Percentiles rank a stretch among this genome's conserved stretches.
Conservation (phyloP, 2,888 invertebrate species). For the Euspilapteryx auroguttella region DNA sequence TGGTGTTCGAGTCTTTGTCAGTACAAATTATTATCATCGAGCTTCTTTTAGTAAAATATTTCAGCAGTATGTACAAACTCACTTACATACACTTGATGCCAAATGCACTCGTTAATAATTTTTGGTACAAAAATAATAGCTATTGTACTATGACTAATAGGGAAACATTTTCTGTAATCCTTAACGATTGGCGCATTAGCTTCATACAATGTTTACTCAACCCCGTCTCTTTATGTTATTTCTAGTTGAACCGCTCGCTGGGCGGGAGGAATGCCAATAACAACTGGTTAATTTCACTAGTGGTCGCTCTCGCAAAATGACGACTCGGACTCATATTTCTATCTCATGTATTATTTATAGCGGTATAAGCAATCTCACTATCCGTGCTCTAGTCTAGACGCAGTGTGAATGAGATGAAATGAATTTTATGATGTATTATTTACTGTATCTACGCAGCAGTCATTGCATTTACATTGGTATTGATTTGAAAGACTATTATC, state of each 20-base stretch:
- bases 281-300: slow-evolving; percentile 44
- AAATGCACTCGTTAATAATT: too few relatives aligned
- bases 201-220: slow-evolving; percentile 12
- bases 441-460: too few relatives aligned
- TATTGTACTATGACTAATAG: too few relatives aligned
- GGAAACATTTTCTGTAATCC: too few relatives aligned
- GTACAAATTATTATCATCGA: too few relatives aligned
- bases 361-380: slow-evolving; percentile 33
- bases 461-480: too few relatives aligned
- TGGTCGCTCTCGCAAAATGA: slow-evolving; percentile 28
- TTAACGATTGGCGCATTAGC: slow-evolving; percentile 11
- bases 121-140: too few relatives aligned
- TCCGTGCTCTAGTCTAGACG: slow-evolving; percentile 45
- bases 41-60: too few relatives aligned
- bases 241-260: slow-evolving; percentile 15
- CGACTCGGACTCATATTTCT: slow-evolving; percentile 37
- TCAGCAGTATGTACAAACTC: too few relatives aligned
- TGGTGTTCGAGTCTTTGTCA: too few relatives aligned
- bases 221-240: slow-evolving; percentile 16
- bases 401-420: slow-evolving; percentile 40
- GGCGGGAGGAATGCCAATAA: slow-evolving; percentile 45
- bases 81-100: too few relatives aligned
- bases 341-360: slow-evolving; percentile 49
- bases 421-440: slow-evolving; percentile 20
- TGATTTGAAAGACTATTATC: too few relatives aligned